phyloP scores from a whole-genome alignment of 2,113 vertebrate species.

The Origma solitaria region DNA sequence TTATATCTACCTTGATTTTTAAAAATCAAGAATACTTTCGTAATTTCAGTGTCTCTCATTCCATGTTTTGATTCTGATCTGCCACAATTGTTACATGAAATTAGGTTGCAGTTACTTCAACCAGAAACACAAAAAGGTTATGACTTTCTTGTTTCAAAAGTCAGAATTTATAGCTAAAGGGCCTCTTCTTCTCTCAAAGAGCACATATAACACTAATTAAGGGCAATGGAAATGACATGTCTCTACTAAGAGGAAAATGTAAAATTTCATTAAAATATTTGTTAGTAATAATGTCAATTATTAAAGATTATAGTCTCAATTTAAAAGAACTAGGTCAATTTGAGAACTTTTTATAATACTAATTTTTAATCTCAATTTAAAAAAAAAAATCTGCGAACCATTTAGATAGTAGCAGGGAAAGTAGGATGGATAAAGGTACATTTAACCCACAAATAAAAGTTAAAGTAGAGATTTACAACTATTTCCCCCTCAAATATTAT shows the following conservation, averaged over 20 bases:
- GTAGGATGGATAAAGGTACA: background rate
- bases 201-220: constrained; percentile 50
- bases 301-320: background rate
- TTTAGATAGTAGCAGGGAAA: background rate
- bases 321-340: background rate
- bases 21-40: background rate
- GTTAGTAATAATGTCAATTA: background rate
- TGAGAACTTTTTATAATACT: background rate
- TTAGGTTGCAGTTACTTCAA: background rate
- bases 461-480: background rate
- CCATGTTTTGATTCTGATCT: background rate
- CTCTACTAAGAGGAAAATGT: background rate
- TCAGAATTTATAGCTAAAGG: constrained; percentile 41
- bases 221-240: constrained; percentile 32
- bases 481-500: background rate
- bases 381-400: background rate
- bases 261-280: constrained; percentile 39
- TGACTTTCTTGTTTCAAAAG: constrained; percentile 40
- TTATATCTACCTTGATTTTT: background rate
- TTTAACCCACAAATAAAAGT: background rate
- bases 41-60: background rate
- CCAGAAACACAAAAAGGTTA: constrained; percentile 47
- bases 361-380: background rate
- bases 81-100: constrained; percentile 3
- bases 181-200: constrained; percentile 28